These are phyloP conservation scores for Phalanger gymnotis DNA, from an alignment of 2,797 vertebrate genomes.

Conservation along the genomic window DNA sequence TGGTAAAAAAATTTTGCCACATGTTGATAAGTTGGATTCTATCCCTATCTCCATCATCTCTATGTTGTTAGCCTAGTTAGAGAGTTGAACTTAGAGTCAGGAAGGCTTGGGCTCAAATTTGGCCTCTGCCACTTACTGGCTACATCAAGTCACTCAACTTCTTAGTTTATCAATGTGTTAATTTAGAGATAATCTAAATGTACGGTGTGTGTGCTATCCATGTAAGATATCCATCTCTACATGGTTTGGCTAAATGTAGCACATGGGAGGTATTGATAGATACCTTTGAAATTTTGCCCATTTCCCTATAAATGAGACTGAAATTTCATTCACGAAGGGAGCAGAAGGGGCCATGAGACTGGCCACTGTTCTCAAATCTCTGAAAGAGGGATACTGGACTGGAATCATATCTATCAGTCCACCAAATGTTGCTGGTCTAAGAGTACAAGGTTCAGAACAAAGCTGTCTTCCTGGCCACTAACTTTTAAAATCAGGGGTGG, in stretches of 20 bases:
- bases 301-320: background rate
- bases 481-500: background rate
- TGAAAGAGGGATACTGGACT: background rate
- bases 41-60: background rate
- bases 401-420: background rate
- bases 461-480: background rate
- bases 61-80: background rate
- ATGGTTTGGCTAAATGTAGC: background rate
- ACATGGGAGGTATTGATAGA: background rate
- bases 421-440: background rate
- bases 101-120: background rate
- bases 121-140: background rate
- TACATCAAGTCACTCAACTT: background rate
- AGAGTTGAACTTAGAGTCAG: background rate
- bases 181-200: background rate
- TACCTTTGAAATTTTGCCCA: background rate
- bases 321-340: background rate
- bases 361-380: background rate
- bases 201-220: background rate
- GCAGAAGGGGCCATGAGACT: background rate
- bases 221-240: background rate
- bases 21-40: background rate
- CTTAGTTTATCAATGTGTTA: background rate
- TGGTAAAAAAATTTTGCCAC: background rate
- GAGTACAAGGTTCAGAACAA: background rate